phyloP scores from a whole-genome alignment of 2,888 invertebrate species.

The Pollenia labialis region DNA sequence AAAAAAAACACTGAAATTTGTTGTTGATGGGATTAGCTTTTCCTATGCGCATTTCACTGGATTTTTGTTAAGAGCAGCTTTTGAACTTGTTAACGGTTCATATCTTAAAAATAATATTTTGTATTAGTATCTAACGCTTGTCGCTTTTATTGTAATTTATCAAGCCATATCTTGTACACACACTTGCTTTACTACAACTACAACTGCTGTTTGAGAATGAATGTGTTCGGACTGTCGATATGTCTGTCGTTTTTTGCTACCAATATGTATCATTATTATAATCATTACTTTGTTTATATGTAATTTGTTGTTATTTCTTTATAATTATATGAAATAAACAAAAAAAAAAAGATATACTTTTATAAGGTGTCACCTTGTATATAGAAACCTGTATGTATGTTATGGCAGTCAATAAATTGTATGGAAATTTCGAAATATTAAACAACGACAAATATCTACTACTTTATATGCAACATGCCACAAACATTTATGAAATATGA shows the following conservation, averaged over 20 bases:
- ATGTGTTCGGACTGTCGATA: constrained; percentile 24
- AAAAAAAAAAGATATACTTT: not conserved
- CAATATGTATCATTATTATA: constrained; percentile 24
- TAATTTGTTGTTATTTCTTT: constrained; percentile 22
- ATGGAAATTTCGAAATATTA: constrained; percentile 15
- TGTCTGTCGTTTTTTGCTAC: not conserved
- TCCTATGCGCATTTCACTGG: no score
- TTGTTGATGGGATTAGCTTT: no score
- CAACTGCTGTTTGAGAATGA: constrained; percentile 40
- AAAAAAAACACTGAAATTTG: no score
- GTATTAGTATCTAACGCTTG: not conserved
- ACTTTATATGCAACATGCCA: constrained; percentile 20
- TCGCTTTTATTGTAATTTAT: constrained; percentile 43
- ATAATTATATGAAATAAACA: constrained; percentile 4
- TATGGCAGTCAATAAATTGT: constrained; percentile 37
- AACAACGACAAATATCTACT: constrained; percentile 1
- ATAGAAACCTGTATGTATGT: constrained; percentile 10
- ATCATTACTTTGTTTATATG: constrained; percentile 11
- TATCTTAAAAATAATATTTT: not conserved
- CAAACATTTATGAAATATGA: constrained; percentile 30
- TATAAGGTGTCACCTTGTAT: constrained; percentile 27
- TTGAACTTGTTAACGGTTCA: not conserved
- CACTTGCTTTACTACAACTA: not conserved
- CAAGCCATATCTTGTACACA: not conserved
- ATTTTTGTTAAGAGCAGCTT: no score